phyloP scores from a whole-genome alignment of 2,888 invertebrate species.

The Cataglyphis cursor region DNA sequence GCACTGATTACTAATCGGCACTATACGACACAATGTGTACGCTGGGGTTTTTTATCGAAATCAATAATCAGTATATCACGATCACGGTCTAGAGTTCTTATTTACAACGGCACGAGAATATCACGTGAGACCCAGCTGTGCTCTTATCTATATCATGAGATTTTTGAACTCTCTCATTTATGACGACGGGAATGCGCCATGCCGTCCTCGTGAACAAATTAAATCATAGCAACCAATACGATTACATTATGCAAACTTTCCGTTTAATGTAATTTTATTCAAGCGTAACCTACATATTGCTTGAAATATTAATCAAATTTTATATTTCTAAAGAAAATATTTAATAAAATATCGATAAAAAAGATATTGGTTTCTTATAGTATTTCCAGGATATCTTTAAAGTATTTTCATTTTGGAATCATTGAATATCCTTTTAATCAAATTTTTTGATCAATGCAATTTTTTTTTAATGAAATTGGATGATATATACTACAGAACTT shows the following conservation, averaged over 20 bases:
- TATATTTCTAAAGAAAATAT: not conserved
- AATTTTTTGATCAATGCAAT: not conserved
- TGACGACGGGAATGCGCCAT: not conserved
- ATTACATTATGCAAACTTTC: constrained; percentile 61
- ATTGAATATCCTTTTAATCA: not conserved
- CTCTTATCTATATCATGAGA: constrained; percentile 43
- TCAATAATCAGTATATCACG: constrained; percentile 67
- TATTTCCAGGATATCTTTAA: not conserved
- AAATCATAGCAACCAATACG: not conserved
- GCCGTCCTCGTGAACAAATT: constrained; percentile 2
- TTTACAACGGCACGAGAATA: constrained; percentile 54
- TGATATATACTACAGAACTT: not conserved
- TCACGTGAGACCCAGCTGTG: constrained; percentile 67
- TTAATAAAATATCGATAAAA: constrained; percentile 21
- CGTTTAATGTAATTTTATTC: constrained; percentile 27
- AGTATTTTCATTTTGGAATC: not conserved
- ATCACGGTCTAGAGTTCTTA: constrained; percentile 61
- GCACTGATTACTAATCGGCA: not conserved
- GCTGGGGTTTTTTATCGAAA: constrained; percentile 57
- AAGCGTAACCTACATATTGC: not conserved
- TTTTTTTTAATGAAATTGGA: not conserved
- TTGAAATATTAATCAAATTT: not conserved
- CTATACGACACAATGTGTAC: not conserved
- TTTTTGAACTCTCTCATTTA: constrained; percentile 31
- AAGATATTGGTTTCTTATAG: not conserved